Conservation (phyloP, 2,113 vertebrate genomes). For the Notechis scutatus region DNA sequence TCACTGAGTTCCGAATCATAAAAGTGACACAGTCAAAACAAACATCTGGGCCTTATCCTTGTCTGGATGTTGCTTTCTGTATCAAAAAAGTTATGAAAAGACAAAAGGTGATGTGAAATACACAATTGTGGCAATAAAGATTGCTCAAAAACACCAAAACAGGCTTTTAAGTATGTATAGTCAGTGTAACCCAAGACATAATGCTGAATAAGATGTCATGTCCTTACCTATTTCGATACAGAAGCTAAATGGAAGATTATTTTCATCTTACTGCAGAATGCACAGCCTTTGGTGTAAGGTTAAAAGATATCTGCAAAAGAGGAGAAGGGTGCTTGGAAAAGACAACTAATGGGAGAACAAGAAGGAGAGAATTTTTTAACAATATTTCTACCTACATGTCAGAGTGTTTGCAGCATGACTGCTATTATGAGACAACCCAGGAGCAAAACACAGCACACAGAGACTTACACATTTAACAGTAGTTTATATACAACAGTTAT, state of each 20-base stretch:
- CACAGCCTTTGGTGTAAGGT: neutral
- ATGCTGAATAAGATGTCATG: neutral
- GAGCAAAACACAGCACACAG: too few relatives aligned
- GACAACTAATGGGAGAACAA: neutral
- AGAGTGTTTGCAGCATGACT: too few relatives aligned
- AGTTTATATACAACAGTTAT: too few relatives aligned
- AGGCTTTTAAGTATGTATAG: neutral
- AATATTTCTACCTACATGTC: neutral
- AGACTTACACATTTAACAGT: too few relatives aligned
- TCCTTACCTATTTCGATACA: neutral
- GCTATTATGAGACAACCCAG: too few relatives aligned
- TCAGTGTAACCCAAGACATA: neutral
- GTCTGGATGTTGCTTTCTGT: neutral
- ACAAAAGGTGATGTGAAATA: neutral
- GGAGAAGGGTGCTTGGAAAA: neutral
- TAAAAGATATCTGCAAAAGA: neutral
- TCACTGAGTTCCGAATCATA: slow-evolving; percentile 1
- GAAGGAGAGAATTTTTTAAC: neutral
- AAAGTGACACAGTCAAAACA: neutral
- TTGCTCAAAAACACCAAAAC: neutral
- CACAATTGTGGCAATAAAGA: neutral
- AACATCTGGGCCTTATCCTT: slow-evolving; percentile 1
- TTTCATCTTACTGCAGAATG: neutral
- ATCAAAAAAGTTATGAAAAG: neutral
- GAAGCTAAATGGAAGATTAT: neutral